phyloP scores from a whole-genome alignment of 2,888 invertebrate species.

The Drosophila cracens region DNA sequence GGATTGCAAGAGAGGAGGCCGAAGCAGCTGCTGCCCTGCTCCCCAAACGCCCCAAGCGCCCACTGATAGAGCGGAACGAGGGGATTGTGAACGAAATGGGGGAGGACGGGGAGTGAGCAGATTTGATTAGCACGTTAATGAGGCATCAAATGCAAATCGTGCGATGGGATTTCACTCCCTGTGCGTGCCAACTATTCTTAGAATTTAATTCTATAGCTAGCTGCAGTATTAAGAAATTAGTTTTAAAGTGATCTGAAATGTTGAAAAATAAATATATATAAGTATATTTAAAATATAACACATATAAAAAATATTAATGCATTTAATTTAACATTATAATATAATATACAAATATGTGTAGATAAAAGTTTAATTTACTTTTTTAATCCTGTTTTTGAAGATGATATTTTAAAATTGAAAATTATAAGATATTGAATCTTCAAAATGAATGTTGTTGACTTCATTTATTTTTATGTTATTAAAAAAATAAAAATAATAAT shows the following conservation, averaged over 20 bases:
- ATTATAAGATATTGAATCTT: background rate
- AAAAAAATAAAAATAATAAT: background rate
- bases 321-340: background rate
- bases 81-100: slow-evolving; percentile 14
- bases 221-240: background rate
- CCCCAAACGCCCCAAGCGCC: slow-evolving; percentile 43
- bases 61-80: slow-evolving; percentile 4
- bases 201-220: background rate
- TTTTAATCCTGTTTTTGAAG: background rate
- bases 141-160: slow-evolving; percentile 40
- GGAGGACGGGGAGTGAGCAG: slow-evolving; percentile 18
- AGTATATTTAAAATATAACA: background rate
- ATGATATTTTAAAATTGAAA: background rate
- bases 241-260: background rate
- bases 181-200: background rate
- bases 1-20: slow-evolving; percentile 80
- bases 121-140: slow-evolving; percentile 66
- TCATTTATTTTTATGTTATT: background rate
- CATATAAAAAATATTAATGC: background rate
- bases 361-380: background rate
- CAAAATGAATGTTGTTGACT: background rate
- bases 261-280: background rate
- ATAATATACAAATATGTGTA: background rate
- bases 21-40: slow-evolving; percentile 70
- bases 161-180: slow-evolving; percentile 10